These are phyloP conservation scores for Acropternis orthonyx DNA, from an alignment of 2,797 vertebrate species.

Conservation along the genomic window DNA sequence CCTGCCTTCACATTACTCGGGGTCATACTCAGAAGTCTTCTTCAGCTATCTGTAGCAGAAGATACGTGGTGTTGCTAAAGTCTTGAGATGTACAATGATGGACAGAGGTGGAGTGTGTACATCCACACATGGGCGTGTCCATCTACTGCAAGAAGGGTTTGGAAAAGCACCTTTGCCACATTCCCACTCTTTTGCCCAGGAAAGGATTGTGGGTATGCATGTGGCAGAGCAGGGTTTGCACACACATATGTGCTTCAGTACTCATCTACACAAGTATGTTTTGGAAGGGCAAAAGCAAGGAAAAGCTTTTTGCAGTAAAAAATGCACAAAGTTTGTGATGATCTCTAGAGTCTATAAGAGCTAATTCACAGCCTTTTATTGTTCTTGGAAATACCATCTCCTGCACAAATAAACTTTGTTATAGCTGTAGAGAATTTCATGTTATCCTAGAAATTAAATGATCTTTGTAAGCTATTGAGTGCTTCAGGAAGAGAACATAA, in stretches of 20 bases:
- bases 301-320: not conserved
- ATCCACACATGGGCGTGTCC: fast-evolving
- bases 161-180: not conserved
- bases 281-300: not conserved
- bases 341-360: not conserved
- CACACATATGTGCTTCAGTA: fast-evolving
- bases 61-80: not conserved
- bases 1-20: not conserved
- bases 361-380: not conserved
- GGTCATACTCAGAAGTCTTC: not conserved
- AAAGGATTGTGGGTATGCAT: not conserved
- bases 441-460: not conserved
- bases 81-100: not conserved
- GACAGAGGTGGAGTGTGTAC: not conserved
- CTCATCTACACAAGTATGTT: not conserved
- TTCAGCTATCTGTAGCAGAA: not conserved
- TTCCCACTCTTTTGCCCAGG: not conserved
- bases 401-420: not conserved
- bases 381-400: not conserved
- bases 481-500: not conserved
- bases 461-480: not conserved
- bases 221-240: not conserved
- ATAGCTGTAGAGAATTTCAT: not conserved
- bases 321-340: not conserved
- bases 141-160: not conserved